Conservation (phyloP, 2,113 vertebrate species). For the Casuarius casuarius region DNA sequence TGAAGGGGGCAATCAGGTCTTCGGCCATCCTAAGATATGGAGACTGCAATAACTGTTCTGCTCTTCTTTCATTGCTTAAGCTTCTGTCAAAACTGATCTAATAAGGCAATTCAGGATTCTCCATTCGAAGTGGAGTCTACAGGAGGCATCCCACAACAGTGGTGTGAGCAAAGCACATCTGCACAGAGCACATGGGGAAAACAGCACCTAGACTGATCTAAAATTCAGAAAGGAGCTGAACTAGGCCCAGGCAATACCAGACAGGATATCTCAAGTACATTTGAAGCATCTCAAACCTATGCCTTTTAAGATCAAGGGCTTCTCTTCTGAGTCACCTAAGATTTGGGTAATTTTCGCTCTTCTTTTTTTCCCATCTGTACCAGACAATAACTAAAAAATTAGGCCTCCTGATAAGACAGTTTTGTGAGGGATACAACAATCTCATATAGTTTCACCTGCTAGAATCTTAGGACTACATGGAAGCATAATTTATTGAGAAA, state of each 20-base stretch:
- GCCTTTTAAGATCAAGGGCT: not conserved
- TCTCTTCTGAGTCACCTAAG: not conserved
- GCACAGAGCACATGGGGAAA: not conserved
- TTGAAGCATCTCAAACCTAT: not conserved
- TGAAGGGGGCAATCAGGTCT: fast-evolving
- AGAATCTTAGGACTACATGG: not conserved
- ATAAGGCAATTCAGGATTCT: fast-evolving
- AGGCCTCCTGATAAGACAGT: not conserved
- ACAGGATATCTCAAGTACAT: no score
- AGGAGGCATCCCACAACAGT: not conserved
- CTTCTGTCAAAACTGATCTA: fast-evolving
- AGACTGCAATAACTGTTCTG: fast-evolving
- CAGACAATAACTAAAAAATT: not conserved
- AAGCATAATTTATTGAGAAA: not conserved
- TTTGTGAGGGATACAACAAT: not conserved
- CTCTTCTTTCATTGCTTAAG: not conserved
- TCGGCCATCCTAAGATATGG: not conserved
- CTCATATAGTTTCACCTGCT: not conserved
- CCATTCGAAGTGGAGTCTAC: fast-evolving
- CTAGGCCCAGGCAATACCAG: not conserved
- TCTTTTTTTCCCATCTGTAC: not conserved
- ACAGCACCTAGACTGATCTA: fast-evolving
- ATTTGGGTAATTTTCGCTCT: not conserved
- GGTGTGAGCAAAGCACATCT: no score
- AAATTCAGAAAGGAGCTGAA: fast-evolving